Evolutionary conservation across 2,113 vertebrate species (phyloP).

Genomic region (Bothrops jararaca): DNA sequence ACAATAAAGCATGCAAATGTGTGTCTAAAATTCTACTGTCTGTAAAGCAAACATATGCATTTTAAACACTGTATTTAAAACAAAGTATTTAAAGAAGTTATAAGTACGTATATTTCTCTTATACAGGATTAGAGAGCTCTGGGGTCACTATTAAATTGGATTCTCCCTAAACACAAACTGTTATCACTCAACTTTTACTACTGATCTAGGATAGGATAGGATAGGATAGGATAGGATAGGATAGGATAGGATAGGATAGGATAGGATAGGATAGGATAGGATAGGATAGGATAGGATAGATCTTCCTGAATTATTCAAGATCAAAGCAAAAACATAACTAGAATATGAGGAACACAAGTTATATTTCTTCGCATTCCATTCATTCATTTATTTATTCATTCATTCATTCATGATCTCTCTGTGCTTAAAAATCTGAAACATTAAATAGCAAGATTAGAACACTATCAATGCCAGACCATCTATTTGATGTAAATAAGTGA

Average conservation of each 20-base stretch:
- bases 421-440: conserved; percentile 1
- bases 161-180: conserved; percentile 9
- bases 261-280: too few relatives aligned
- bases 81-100: neutral
- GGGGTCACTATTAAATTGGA: neutral
- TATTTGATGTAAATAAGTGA: conserved; percentile 16
- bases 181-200: neutral
- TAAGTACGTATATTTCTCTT: neutral
- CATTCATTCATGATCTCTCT: neutral
- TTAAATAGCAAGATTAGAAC: conserved; percentile 23
- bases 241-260: too few relatives aligned
- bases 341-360: neutral
- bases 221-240: too few relatives aligned
- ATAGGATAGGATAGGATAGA: too few relatives aligned
- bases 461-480: neutral
- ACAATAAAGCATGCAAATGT: neutral
- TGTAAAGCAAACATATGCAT: neutral
- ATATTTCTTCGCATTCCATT: neutral
- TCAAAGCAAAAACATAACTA: neutral
- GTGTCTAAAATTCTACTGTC: neutral
- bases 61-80: neutral
- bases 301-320: neutral
- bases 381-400: neutral
- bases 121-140: neutral
- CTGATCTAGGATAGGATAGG: neutral